Conservation (phyloP, 2,888 invertebrate species). For the Orthosia incerta region DNA sequence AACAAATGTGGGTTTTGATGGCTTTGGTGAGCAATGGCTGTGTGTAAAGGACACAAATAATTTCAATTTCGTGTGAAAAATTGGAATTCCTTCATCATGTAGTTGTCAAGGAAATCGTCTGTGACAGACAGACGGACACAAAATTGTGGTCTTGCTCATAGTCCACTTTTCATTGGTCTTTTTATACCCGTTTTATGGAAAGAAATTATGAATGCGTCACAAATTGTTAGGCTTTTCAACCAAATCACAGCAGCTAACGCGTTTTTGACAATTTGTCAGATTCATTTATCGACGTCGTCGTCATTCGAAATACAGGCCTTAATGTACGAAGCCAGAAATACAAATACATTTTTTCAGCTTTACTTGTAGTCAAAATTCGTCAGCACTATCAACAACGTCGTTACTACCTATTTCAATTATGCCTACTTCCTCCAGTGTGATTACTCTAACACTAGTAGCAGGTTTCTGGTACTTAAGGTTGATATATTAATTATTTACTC, state of each 20-base stretch:
- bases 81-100: not conserved
- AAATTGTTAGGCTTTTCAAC: not conserved
- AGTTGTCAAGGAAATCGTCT: not conserved
- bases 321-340: not conserved
- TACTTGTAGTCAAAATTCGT: not conserved
- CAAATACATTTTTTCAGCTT: not conserved
- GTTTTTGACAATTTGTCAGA: not conserved
- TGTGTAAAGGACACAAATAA: not conserved
- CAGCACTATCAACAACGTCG: not conserved
- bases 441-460: conserved; percentile 5
- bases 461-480: not conserved
- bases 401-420: not conserved
- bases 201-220: not conserved
- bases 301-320: not conserved
- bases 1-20: not conserved
- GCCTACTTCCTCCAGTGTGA: not conserved
- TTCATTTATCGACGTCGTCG: not conserved
- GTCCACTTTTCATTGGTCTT: not conserved
- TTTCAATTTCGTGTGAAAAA: not conserved
- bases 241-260: not conserved
- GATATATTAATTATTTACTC: conserved; percentile 12
- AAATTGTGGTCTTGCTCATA: not conserved
- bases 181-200: not conserved
- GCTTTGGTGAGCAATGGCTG: not conserved
- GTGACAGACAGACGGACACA: not conserved